These are phyloP conservation scores for Zaprionus gabonicus DNA, from an alignment of 1,140 invertebrate genomes.

Conservation along the genomic window DNA sequence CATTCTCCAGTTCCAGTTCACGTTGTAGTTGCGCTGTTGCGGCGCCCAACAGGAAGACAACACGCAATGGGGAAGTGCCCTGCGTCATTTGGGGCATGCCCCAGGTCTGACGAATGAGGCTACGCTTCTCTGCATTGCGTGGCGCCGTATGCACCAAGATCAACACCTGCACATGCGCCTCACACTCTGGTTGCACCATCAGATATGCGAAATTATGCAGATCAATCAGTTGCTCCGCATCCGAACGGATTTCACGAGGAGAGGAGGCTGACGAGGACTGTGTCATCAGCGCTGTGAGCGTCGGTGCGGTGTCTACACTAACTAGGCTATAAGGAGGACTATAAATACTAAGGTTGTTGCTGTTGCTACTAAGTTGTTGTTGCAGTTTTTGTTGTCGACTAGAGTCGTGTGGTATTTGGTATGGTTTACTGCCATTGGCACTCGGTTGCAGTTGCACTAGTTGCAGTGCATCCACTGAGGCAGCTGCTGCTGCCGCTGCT, in stretches of 20 bases:
- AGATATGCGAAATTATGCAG: conserved; percentile 86
- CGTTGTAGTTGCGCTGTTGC: conserved; percentile 76
- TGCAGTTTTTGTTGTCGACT: conserved; percentile 55
- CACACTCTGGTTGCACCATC: conserved; percentile 86
- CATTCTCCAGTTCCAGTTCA: conserved; percentile 87
- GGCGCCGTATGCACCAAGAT: conserved; percentile 90
- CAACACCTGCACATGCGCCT: conserved; percentile 84
- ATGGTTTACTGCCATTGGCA: conserved; percentile 62
- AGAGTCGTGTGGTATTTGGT: conserved; percentile 74
- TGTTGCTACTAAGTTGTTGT: conserved; percentile 33
- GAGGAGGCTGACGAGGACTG: neutral
- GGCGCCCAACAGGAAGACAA: conserved; percentile 90
- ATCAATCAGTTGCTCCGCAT: conserved; percentile 86
- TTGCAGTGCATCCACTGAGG: neutral
- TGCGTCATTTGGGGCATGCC: conserved; percentile 77
- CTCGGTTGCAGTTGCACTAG: conserved; percentile 26
- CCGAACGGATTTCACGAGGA: conserved; percentile 6
- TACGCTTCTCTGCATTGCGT: conserved; percentile 87
- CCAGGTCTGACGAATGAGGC: conserved; percentile 89
- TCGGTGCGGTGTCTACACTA: conserved; percentile 54
- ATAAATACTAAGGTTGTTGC: conserved; percentile 41
- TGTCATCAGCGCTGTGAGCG: neutral
- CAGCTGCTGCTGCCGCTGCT: conserved; percentile 9
- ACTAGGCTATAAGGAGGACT: conserved; percentile 54
- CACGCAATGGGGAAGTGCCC: conserved; percentile 78